Conservation (phyloP, 2,797 vertebrate genomes). For the Sebastes variabilis region DNA sequence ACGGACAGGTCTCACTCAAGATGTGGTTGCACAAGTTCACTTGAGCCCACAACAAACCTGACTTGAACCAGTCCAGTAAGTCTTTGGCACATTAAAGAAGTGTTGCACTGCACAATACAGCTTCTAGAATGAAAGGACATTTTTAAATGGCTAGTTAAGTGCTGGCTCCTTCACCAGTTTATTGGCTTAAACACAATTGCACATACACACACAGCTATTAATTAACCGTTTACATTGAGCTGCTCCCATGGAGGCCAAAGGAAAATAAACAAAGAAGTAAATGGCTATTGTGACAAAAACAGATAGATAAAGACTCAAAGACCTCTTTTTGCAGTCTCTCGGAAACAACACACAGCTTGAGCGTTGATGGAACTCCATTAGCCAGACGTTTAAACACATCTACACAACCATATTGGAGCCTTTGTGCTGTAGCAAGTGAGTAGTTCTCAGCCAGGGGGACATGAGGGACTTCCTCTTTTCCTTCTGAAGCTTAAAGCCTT, state of each 20-base stretch:
- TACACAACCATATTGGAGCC: constrained; percentile 52
- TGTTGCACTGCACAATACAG: not conserved
- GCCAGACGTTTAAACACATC: constrained; percentile 57
- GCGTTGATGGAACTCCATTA: constrained; percentile 71
- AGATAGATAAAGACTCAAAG: constrained; percentile 55
- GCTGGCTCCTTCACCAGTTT: constrained; percentile 31
- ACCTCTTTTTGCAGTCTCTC: constrained; percentile 47
- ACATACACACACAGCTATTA: constrained; percentile 52
- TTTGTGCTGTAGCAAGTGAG: constrained; percentile 56
- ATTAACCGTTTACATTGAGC: constrained; percentile 66
- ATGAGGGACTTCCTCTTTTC: constrained; percentile 63
- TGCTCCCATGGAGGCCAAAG: constrained; percentile 32
- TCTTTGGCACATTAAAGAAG: constrained; percentile 4
- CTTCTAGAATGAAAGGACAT: constrained; percentile 28
- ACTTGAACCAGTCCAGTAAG: not conserved
- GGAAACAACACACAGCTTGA: constrained; percentile 58
- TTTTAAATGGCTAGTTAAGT: constrained; percentile 41
- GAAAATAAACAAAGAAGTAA: constrained; percentile 61
- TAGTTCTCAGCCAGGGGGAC: constrained; percentile 58
- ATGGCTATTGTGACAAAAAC: constrained; percentile 65
- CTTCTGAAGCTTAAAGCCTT: constrained; percentile 63
- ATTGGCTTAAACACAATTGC: constrained; percentile 47
- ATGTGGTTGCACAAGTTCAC: not conserved
- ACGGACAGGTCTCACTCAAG: not conserved
- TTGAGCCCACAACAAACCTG: not conserved